Evolutionary conservation across 2,113 vertebrate species (phyloP), one percentile per base, ranked within the genome.

Genomic region (Hippolais icterina): DNA sequence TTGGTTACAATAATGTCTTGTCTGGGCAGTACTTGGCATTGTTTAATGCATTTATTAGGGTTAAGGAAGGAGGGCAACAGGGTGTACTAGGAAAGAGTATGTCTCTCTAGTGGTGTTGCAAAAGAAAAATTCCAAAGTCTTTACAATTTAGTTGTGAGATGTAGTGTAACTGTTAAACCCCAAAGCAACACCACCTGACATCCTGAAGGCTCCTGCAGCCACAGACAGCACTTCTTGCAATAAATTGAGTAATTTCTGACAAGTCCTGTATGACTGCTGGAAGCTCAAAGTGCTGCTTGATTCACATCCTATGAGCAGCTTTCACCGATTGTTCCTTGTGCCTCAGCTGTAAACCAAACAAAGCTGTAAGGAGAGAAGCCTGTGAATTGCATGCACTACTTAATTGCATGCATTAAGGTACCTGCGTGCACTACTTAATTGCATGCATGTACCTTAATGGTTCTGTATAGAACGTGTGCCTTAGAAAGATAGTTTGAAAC

Each of bases 201-300:
- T 19, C 0, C 0, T 42, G 13, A 20, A 68, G 29, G 25, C 53
- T 61, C n/a, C 18, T 35, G 41, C 28, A 83, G 44, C 11, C 3
- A 5, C 59, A 22, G 18, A 3, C 54, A 33, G 20, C 20, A 14
- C 21, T 83, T 64, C 44, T 25, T 57, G 27, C 20, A 61, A 7
- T 65, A 50, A 31, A 42, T 20, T 15, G 33, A 70, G 31, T 52
- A 3, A 28, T 84, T 46, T 89, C 42, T 75, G 35, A 29, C 14
- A 61, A 59, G 46, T 16, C 79, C 11, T 33, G 0, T 46, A 15
- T 14, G 56, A 33, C 44, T 71, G 9, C 44, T 75, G 63, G 78
- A 90, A 83, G 42, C 50, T 65, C 42, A 5, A 42, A 52, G 19
- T 37, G n/a, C 47, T 49, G 0, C 37, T 56, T 25, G 33, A 0